Base-by-base conservation (phyloP, 53 echinoderm and acorn worm genomes). In the Pentamera pediparva region DNA sequence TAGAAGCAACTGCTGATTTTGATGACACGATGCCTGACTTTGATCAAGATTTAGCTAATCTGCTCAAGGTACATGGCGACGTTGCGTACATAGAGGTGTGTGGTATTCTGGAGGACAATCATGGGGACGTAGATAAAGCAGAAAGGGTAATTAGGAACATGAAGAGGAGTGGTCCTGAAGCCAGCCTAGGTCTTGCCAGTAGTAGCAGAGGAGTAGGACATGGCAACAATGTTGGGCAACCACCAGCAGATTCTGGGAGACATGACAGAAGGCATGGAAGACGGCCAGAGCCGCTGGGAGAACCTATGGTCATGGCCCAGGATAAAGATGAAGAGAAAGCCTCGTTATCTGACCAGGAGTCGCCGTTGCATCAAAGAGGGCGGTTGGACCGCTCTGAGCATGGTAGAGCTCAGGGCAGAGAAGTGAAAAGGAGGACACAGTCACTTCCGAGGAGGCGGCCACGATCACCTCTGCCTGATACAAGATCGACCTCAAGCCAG, bases 331-430 rank as follows among this genome's bases (percentile, higher is more conserved):
- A 41, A 67, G 67, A 67, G 13, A 18, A 37, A 67, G 43, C 45
- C 10, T 67, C 47, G 2, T 67, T 67, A 5, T 67, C 67, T 21
- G 67, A 67, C 37, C 67, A 67, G 30, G 67, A 67, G 3, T 43
- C 67, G 29, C 37, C 33, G 20, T 25, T 43, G 36, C 3, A 3
- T 39, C 39, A 41, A 28, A 67, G 67, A 67, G 67, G 67, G 18
- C 25, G 67, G 39, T 17, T 5, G 8, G 30, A 18, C 4, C 17
- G 19, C 29, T 26, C 39, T 2, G 30, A 25, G 15, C 11, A 25
- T 20, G 39, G 15, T 2, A 37, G 10, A 24, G 35, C 37, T 12
- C 30, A 27, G 18, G 41, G 41, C 18, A 6, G 67, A 67, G 15
- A 13, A 12, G 41, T 27, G 12, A 36, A 36, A 4, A 28, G 67